A percentile compares a stretch with the other conserved stretches of the same genome.
Evolutionary conservation across 2,113 vertebrate genomes (phyloP).

Genomic region (Corythornis cristatus): DNA sequence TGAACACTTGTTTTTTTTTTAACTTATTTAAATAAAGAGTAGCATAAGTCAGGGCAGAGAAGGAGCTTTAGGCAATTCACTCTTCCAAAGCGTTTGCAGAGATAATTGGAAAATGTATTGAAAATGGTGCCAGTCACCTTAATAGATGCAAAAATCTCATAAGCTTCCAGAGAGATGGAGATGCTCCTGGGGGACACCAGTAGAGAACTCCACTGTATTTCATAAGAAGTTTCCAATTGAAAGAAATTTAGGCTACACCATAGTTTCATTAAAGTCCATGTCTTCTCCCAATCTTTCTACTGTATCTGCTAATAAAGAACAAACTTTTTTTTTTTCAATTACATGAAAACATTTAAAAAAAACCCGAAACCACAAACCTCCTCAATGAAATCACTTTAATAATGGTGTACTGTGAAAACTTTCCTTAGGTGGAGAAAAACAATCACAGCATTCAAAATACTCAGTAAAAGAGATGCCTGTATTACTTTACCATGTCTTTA

Average conservation of each 20-base stretch:
- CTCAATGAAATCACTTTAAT: neutral
- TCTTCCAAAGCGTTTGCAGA: slow-evolving; percentile 39
- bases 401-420: neutral
- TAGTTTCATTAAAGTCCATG: neutral
- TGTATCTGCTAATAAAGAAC: neutral
- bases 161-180: neutral
- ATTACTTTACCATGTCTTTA: neutral
- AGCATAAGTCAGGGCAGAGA: neutral
- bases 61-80: slow-evolving; percentile 8
- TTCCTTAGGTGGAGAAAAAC: neutral
- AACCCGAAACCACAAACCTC: neutral
- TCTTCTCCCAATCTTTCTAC: neutral
- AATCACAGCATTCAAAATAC: neutral
- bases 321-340: neutral
- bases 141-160: slow-evolving; percentile 56
- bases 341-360: neutral
- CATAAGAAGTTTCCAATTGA: neutral
- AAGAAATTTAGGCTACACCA: neutral
- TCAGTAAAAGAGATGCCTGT: neutral
- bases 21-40: slow-evolving; percentile 27
- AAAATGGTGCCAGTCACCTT: slow-evolving; percentile 54
- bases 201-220: neutral
- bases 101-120: slow-evolving; percentile 59
- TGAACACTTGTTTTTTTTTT: neutral
- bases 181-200: neutral